Base-by-base conservation (phyloP, 2,888 invertebrate species). In the Zaprionus bogoriensis region DNA sequence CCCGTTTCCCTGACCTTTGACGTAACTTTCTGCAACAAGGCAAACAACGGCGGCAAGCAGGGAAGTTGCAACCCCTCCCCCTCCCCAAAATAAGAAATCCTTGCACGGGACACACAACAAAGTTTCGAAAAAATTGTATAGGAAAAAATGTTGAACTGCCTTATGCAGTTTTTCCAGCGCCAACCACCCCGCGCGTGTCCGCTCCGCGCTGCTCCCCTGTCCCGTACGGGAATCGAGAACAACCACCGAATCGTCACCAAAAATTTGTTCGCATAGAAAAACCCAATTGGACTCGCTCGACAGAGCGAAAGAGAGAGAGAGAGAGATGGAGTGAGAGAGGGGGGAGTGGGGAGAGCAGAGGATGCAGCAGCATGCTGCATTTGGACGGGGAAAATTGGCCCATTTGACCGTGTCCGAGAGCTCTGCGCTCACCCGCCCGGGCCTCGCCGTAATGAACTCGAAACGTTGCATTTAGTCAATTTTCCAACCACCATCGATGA, bases 391-490 rank as follows among this genome's bases (percentile, higher is more conserved):
- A 71, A 78, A 78, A 84, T 81, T 81, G 61, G 78, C 71, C 71
- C 62, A 81, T 84, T 84, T 74, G 78, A 47, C 22, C 23, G 39
- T 19, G 32, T 9, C 2, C 2, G 39, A 6, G 10, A 17, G 42
- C 14, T n/a, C 45, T 22, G 12, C 22, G 12, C 3, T 4, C 14
- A 23, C 48, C 41, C 22, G 27, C 52, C 55, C 19, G 42, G 44
- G 25, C n/a, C 25, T 51, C 44, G 14, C 55, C 65, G 59, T 79
- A 79, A 79, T 76, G 64, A 74, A 79, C 65, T 53, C 65, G 58
- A 71, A 83, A 64, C 74, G 83, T 80, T 77, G 79, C 80, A 86
- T 80, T 80, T 80, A 73, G 81, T 80, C 84, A 83, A 80, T 83
- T 80, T 80, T 83, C 67, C 77, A 69, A 77, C 70, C 87, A 83